Conservation (phyloP, 2,113 vertebrate genomes). For the Zapornia atra region DNA sequence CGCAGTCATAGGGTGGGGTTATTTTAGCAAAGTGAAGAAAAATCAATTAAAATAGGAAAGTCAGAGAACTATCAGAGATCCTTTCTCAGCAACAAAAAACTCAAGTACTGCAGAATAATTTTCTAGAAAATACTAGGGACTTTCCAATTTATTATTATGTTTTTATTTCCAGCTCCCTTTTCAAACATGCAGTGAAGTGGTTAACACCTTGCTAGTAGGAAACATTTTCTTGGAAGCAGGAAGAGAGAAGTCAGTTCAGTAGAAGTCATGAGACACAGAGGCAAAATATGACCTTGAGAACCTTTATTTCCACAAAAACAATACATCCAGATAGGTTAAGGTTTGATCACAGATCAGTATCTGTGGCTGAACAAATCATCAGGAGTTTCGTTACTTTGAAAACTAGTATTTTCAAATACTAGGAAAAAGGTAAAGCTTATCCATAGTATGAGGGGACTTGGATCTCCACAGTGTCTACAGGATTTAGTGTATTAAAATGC, state of each 20-base stretch:
- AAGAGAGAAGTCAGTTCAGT: background rate
- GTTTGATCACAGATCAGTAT: background rate
- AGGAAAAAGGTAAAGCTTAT: background rate
- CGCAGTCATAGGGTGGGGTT: background rate
- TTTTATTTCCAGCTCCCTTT: background rate
- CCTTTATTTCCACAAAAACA: background rate
- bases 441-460: background rate
- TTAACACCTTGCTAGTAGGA: background rate
- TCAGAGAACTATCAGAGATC: background rate
- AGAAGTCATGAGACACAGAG: background rate
- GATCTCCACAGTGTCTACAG: background rate
- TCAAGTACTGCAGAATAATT: background rate
- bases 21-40: background rate
- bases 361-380: background rate
- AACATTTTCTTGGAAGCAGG: background rate
- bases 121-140: background rate
- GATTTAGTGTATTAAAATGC: background rate
- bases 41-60: background rate
- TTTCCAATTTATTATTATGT: background rate
- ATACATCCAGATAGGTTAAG: background rate
- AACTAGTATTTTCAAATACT: background rate
- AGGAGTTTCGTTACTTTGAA: background rate
- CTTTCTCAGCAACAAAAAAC: background rate
- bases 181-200: background rate
- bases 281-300: background rate